phyloP scores from a whole-genome alignment of 2,888 invertebrate species.

The Leptinotarsa peninsularis region DNA sequence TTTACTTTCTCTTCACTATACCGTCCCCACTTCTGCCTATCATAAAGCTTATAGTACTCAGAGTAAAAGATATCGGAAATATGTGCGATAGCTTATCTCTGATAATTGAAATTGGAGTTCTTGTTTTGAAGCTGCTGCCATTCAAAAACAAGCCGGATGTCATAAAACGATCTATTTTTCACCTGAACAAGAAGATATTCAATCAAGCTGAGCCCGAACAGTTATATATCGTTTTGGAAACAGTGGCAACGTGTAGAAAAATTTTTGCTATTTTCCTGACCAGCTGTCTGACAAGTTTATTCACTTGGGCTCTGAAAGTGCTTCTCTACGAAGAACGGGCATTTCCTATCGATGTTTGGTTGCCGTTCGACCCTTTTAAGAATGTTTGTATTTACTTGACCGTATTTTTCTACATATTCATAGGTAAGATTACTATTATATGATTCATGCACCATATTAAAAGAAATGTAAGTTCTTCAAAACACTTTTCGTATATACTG shows the following conservation, averaged over 20 bases:
- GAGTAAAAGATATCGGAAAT: constrained; percentile 11
- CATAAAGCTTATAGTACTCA: constrained; percentile 8
- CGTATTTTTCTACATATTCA: constrained; percentile 18
- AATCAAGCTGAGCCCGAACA: constrained; percentile 12
- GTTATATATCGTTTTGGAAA: constrained; percentile 6
- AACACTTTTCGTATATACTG: too few species aligned
- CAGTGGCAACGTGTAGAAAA: constrained; percentile 8
- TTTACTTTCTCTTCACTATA: constrained; percentile 27
- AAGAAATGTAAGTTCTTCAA: too few species aligned
- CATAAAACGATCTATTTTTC: constrained; percentile 4
- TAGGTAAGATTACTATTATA: constrained; percentile 8
- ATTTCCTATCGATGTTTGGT: constrained; percentile 37
- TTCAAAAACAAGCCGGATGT: constrained; percentile 17
- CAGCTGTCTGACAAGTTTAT: constrained; percentile 11
- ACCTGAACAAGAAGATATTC: constrained; percentile 12
- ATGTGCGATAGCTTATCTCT: constrained; percentile 7
- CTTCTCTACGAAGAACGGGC: constrained; percentile 26
- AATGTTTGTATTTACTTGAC: constrained; percentile 15
- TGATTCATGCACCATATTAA: too few species aligned
- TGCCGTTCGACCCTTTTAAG: constrained; percentile 36
- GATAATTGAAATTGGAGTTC: constrained; percentile 19
- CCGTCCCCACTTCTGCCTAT: constrained; percentile 9
- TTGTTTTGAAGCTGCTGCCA: constrained; percentile 28
- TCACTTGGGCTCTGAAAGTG: constrained; percentile 28
- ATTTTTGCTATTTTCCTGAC: constrained; percentile 15